These are phyloP conservation scores for Poecilia picta DNA, from an alignment of 2,797 vertebrate genomes.

Conservation along the genomic window DNA sequence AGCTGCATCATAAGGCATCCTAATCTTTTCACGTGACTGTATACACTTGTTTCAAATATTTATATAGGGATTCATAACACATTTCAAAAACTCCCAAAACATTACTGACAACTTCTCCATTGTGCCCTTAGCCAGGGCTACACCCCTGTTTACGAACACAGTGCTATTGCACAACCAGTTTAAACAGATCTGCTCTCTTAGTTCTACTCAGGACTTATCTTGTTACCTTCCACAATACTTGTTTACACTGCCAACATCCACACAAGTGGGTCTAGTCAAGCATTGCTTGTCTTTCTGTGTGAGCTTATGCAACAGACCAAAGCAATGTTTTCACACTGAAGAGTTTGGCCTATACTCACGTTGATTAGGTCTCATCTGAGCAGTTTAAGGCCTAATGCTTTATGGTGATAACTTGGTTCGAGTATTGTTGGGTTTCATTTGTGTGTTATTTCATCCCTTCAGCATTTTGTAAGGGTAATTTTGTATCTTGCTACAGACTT, in stretches of 20 bases:
- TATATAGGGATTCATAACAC: background rate
- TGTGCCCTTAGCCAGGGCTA: background rate
- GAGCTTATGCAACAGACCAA: background rate
- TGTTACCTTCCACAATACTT: slow-evolving; percentile 37
- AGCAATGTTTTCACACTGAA: background rate
- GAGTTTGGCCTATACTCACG: background rate
- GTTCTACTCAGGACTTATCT: slow-evolving; percentile 34
- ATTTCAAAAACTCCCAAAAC: background rate
- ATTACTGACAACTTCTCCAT: background rate
- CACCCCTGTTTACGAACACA: slow-evolving; percentile 28
- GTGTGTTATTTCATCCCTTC: background rate
- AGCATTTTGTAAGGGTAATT: background rate
- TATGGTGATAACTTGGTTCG: background rate
- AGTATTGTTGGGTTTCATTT: background rate
- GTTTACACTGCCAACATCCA: slow-evolving; percentile 35
- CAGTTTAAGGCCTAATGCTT: background rate
- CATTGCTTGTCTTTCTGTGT: background rate
- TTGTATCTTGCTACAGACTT: background rate
- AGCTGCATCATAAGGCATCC: background rate
- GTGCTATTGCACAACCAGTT: slow-evolving; percentile 36
- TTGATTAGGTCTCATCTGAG: background rate
- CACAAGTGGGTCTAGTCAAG: background rate
- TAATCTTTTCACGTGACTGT: background rate
- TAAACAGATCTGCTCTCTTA: slow-evolving; percentile 11
- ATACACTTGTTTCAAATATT: background rate